These are phyloP conservation scores for Ariopsis seemanni DNA, from an alignment of 2,113 vertebrate species.

Conservation along the genomic window DNA sequence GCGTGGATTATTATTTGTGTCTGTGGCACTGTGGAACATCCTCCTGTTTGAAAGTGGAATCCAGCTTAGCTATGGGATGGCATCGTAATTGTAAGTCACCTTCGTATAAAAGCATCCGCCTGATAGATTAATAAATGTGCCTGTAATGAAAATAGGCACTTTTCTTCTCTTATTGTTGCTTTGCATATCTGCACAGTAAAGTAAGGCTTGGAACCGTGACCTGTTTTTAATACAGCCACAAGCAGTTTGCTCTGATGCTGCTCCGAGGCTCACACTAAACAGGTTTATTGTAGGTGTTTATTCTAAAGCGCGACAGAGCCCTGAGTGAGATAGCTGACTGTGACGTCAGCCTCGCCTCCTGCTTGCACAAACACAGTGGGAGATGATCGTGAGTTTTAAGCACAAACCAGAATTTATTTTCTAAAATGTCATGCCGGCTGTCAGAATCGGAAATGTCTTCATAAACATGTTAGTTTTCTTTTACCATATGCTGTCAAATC, in stretches of 20 bases:
- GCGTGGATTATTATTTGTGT: slow-evolving; percentile 61
- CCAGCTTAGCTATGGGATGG: neutral
- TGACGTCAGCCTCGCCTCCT: neutral
- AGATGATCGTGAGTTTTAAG: neutral
- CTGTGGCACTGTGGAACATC: slow-evolving; percentile 53
- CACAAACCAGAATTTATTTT: neutral
- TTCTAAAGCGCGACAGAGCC: neutral
- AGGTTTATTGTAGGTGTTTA: neutral
- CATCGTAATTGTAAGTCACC: slow-evolving; percentile 8
- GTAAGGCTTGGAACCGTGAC: slow-evolving; percentile 4
- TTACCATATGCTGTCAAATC: neutral
- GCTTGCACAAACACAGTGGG: neutral
- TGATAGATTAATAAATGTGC: neutral
- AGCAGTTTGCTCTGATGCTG: slow-evolving; percentile 1
- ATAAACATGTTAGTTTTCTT: neutral
- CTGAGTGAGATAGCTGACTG: neutral
- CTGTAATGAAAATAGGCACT: neutral
- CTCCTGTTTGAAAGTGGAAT: slow-evolving; percentile 30
- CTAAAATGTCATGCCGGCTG: neutral
- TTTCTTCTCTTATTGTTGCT: neutral
- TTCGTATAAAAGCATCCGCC: neutral
- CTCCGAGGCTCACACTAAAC: neutral
- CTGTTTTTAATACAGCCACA: slow-evolving; percentile 4
- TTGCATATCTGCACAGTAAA: neutral
- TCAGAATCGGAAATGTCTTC: neutral